A percentile compares a stretch with the other conserved stretches of the same genome.
Evolutionary conservation across 1,140 invertebrate genomes (phyloP).

Genomic region (Chironomus striatipennis): DNA sequence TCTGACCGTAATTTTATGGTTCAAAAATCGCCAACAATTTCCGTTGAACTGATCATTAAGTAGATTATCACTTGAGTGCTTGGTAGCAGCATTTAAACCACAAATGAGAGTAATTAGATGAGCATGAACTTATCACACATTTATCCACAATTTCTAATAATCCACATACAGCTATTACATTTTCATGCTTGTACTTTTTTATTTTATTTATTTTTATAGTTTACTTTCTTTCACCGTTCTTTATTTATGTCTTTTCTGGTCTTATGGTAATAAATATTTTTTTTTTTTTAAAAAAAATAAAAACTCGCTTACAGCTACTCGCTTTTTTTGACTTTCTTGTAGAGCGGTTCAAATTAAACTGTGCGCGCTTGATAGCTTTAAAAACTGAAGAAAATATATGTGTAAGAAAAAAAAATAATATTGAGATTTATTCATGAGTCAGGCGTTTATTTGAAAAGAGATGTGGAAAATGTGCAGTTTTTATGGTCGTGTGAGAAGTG

Average conservation of each 20-base stretch:
- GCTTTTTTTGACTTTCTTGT: slow-evolving; percentile 16
- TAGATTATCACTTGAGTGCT: neutral
- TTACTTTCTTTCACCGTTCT: neutral
- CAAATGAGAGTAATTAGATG: neutral
- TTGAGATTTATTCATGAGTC: too few relatives aligned
- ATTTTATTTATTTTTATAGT: neutral
- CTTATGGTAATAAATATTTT: too few relatives aligned
- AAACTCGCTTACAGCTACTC: neutral
- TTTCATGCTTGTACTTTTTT: neutral
- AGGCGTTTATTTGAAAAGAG: too few relatives aligned
- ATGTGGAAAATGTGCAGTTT: too few relatives aligned
- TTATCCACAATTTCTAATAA: too few relatives aligned
- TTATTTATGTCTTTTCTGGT: neutral
- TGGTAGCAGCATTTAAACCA: too few relatives aligned
- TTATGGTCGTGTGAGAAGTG: too few relatives aligned
- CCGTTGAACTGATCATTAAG: neutral
- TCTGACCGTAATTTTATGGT: neutral
- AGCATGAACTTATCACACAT: neutral
- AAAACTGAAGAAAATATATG: neutral
- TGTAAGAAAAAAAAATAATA: too few relatives aligned
- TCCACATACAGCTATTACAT: neutral
- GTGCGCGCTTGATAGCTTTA: slow-evolving; percentile 19
- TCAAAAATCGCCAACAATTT: slow-evolving; percentile 8
- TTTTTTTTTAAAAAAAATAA: neutral
- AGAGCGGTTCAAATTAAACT: slow-evolving; percentile 17